Conservation (phyloP, 2,888 invertebrate genomes). For the Acrocera orbiculus region DNA sequence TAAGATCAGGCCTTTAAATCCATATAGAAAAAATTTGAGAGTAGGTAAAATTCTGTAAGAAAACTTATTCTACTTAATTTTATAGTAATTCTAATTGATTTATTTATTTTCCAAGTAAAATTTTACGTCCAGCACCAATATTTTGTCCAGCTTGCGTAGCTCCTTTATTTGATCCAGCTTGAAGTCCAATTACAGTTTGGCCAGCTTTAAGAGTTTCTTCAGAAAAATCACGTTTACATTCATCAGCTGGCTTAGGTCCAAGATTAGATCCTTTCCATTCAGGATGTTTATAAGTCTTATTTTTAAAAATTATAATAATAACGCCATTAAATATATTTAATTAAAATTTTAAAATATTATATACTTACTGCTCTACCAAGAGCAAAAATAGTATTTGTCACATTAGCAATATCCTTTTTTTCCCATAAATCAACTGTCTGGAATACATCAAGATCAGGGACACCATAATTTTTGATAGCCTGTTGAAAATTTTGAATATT, state of each 20-base stretch:
- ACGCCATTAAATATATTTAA: background rate
- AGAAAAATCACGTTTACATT: conserved; percentile 84
- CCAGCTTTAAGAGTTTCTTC: conserved; percentile 83
- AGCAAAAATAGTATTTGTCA: conserved; percentile 69
- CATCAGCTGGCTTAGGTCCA: conserved; percentile 88
- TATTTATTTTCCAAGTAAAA: conserved; percentile 71
- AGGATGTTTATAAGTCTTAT: conserved; percentile 64
- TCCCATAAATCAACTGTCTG: conserved; percentile 95
- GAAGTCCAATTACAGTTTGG: conserved; percentile 77
- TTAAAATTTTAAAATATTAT: background rate
- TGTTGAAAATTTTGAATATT: conserved; percentile 88
- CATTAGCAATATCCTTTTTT: conserved; percentile 75
- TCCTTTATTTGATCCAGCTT: conserved; percentile 92
- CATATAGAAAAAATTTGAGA: too few species aligned
- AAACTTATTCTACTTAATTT: too few species aligned
- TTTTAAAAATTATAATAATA: background rate
- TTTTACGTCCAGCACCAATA: conserved; percentile 78
- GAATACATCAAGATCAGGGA: conserved; percentile 80
- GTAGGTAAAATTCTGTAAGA: too few species aligned
- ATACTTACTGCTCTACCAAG: conserved; percentile 61
- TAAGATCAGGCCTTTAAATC: too few species aligned
- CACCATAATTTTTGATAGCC: conserved; percentile 74
- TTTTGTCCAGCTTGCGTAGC: conserved; percentile 84
- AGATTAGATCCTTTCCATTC: conserved; percentile 76
- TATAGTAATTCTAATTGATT: too few species aligned